Evolutionary conservation across 2,888 invertebrate genomes (phyloP), one percentile per base, ranked within the genome.

Genomic region (Dusona sp.): DNA sequence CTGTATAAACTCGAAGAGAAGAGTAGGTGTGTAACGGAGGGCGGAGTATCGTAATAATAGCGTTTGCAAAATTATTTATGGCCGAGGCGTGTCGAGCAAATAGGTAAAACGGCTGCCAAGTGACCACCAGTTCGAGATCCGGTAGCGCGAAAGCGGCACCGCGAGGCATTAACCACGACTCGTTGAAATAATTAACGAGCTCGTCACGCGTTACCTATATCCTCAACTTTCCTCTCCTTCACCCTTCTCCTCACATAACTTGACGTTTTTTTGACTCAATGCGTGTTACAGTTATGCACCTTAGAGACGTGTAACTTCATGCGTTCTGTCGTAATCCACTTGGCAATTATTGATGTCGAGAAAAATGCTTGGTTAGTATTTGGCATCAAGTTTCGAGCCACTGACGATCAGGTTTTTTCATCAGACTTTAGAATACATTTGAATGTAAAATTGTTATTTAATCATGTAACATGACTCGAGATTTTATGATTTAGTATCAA

Each of bases 141-240:
- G 86, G 92, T 91, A 88, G 88, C 89, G 81, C 79, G 77, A 75
- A 83, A 75, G 45, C 79, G 89, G 91, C 91, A 87, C 90, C 88
- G 90, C 88, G 89, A 91, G 90, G 90, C 92, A 92, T 93, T 92
- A 93, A 90, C 91, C 91, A 90, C 92, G 90, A 91, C 92, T 92
- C 92, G 92, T 93, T 93, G 92, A 92, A 92, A 92, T 93, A 93
- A 94, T 94, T 93, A 94, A 93, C 91, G 92, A 93, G 92, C 89
- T 90, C 93, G 91, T 90, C 91, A 91, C 89, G 90, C 87, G 79
- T 88, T 83, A 81, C 80, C 83, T 78, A 81, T 74, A 74, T 57
- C 51, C 57, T 64, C 57, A 19, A 8, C 22, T 19, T 65, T 64
- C 48, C 74, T 57, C 51, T n/a, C 65, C 51, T 33, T 8, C 45